Evolutionary conservation across 2,888 invertebrate genomes (phyloP).

Genomic region (Nemurella pictetii): DNA sequence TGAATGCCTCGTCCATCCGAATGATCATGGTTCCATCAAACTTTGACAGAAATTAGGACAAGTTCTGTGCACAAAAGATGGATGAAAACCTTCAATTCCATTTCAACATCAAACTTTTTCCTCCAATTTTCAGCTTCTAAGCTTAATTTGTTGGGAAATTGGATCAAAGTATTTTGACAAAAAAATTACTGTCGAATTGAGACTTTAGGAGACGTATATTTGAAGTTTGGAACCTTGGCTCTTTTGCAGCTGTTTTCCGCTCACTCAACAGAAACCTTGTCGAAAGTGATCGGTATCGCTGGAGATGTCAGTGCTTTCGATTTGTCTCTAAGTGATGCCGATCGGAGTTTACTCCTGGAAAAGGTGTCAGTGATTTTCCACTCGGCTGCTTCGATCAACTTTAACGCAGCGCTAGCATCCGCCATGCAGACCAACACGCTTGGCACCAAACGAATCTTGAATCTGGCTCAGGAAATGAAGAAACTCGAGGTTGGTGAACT

Average conservation of each 20-base stretch:
- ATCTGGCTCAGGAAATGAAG: conserved; percentile 57
- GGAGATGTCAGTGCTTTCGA: conserved; percentile 65
- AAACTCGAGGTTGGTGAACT: conserved; percentile 56
- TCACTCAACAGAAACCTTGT: conserved; percentile 56
- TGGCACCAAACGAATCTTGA: conserved; percentile 59
- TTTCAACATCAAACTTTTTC: no score
- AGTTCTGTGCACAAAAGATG: no score
- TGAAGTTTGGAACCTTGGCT: no score
- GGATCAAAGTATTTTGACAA: no score
- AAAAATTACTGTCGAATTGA: no score
- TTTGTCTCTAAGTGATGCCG: conserved; percentile 59
- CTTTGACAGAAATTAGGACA: no score
- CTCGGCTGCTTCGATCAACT: conserved; percentile 64
- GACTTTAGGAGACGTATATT: no score
- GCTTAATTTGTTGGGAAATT: no score
- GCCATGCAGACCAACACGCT: conserved; percentile 64
- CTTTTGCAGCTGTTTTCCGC: conserved; percentile 20
- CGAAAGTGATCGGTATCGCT: conserved; percentile 64
- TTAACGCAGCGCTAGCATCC: conserved; percentile 60
- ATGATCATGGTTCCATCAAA: no score
- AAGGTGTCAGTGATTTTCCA: conserved; percentile 57
- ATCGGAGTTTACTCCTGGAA: conserved; percentile 52
- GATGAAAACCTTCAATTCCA: no score
- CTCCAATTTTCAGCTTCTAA: no score
- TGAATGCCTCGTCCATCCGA: no score